A percentile compares a stretch with the other conserved stretches of the same genome.
Evolutionary conservation across 92 coral and sea anemone genomes (phyloP).

Genomic region (Metridium senile): DNA sequence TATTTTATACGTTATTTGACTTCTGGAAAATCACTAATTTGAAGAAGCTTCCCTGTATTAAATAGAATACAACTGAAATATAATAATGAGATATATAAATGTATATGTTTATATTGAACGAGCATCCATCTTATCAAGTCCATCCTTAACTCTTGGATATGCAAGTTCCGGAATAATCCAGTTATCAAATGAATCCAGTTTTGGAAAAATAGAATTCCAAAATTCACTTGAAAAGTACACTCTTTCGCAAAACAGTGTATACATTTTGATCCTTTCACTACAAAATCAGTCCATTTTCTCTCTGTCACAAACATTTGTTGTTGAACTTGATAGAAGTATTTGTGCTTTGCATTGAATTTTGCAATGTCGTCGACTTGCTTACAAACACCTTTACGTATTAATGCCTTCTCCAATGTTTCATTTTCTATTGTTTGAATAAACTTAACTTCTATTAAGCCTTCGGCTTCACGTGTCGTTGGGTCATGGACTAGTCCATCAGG

Average conservation of each 20-base stretch:
- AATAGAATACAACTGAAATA: no score
- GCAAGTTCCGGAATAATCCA: no score
- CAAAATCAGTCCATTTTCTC: no score
- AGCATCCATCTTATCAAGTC: no score
- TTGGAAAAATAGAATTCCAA: neutral
- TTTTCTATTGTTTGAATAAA: conserved; percentile 30
- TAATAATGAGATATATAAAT: no score
- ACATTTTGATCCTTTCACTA: neutral
- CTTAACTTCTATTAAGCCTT: conserved; percentile 54
- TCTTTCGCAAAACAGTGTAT: neutral
- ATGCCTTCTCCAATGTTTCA: conserved; percentile 36
- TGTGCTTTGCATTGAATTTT: conserved; percentile 27
- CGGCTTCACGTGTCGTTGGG: conserved; percentile 22
- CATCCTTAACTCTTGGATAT: no score
- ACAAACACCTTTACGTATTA: conserved; percentile 33
- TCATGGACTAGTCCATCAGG: conserved; percentile 58
- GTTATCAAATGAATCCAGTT: no score
- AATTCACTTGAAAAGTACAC: neutral
- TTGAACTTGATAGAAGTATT: conserved; percentile 23
- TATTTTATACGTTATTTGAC: no score
- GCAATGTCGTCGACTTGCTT: conserved; percentile 40
- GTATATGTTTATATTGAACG: no score
- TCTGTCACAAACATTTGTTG: no score
- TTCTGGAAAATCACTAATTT: no score
- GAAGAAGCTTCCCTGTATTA: no score